Base-by-base conservation (phyloP, 2,113 vertebrate species). In the Lepisosteus osseus region DNA sequence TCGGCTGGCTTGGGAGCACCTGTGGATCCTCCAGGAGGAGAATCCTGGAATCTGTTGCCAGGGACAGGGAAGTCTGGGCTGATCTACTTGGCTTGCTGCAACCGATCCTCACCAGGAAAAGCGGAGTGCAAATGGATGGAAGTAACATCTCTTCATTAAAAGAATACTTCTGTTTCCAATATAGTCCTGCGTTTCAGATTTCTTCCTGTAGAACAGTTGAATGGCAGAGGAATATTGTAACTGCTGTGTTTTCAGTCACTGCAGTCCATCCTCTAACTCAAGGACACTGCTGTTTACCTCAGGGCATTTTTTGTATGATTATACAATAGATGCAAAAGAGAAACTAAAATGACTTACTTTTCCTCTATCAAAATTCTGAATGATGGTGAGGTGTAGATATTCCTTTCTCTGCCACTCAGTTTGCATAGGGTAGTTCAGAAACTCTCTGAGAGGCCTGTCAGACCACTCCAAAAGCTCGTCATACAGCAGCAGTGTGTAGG, bases 381-480 rank as follows among this genome's bases (percentile, higher is more conserved):
- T 92, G 78, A 99, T 95, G 54, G 96, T 95, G 78, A 98, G 95
- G 74, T 99, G 97, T 74, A 99, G 90, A 51, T 90, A 95, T 78
- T 99, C 97, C 76, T 98, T 99, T 11, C 97, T 92, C 55, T 99
- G 97, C 96, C 97, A 97, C 81, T 99, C 97, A 1, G 94, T 97
- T 76, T 99, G 97, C 97, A 97, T 96, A 75, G 97, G 97, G 80
- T 99, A 99, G 89, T 86, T 95, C 74, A 99, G 93, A 68, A 99
- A 98, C 80, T 99, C 97, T 72, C 97, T 81, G 68, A 99, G 92
- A 0, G 97, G 97, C 70, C 96, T 86, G 6, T 99, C 97, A 0
- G 97, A 99, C 97, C 97, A 99, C 61, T 98, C 96, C 80, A 99
- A 54, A 67, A 99, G 82, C 87, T 99, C 97, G 0, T 99, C 96